phyloP scores from a whole-genome alignment of 2,888 invertebrate genomes.

The Microplitis deprimator region DNA sequence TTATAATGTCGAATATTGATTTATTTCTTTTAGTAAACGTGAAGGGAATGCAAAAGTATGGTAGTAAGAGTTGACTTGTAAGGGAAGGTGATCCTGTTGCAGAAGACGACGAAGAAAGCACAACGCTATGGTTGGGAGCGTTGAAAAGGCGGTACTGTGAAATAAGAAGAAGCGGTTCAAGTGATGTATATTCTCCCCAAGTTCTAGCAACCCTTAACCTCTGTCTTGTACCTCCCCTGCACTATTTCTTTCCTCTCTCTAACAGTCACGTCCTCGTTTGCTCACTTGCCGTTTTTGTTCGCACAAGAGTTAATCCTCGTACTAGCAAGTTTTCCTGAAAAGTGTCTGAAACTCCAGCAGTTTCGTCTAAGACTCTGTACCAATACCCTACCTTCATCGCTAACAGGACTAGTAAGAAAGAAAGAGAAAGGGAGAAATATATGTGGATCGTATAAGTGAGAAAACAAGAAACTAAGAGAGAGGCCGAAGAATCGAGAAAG shows the following conservation, averaged over 20 bases:
- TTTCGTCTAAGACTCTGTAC: slow-evolving; percentile 25
- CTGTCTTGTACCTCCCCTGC: slow-evolving; percentile 13
- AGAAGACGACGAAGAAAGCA: slow-evolving; percentile 37
- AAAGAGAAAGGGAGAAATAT: slow-evolving; percentile 33
- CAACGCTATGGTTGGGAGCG: slow-evolving; percentile 39
- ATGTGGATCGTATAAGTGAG: slow-evolving; percentile 28
- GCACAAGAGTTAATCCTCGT: slow-evolving; percentile 63
- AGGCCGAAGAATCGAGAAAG: slow-evolving; percentile 5
- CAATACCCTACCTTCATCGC: slow-evolving; percentile 13
- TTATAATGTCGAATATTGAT: slow-evolving; percentile 19
- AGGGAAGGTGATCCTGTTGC: neutral
- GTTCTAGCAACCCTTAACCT: slow-evolving; percentile 30
- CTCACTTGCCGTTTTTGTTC: slow-evolving; percentile 60
- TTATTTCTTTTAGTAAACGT: slow-evolving; percentile 1
- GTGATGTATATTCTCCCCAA: slow-evolving; percentile 49
- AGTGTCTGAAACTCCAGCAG: slow-evolving; percentile 56
- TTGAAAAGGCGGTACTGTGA: slow-evolving; percentile 39
- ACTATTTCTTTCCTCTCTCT: slow-evolving; percentile 26
- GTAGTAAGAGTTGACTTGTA: slow-evolving; percentile 3
- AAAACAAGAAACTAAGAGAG: slow-evolving; percentile 17
- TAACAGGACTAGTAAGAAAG: slow-evolving; percentile 31
- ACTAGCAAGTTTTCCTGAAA: slow-evolving; percentile 59
- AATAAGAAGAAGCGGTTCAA: slow-evolving; percentile 41
- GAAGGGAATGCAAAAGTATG: slow-evolving; percentile 17
- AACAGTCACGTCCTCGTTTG: slow-evolving; percentile 42